These are phyloP conservation scores for Sinosuthora webbiana DNA, from an alignment of 2,113 vertebrate species.

Conservation along the genomic window DNA sequence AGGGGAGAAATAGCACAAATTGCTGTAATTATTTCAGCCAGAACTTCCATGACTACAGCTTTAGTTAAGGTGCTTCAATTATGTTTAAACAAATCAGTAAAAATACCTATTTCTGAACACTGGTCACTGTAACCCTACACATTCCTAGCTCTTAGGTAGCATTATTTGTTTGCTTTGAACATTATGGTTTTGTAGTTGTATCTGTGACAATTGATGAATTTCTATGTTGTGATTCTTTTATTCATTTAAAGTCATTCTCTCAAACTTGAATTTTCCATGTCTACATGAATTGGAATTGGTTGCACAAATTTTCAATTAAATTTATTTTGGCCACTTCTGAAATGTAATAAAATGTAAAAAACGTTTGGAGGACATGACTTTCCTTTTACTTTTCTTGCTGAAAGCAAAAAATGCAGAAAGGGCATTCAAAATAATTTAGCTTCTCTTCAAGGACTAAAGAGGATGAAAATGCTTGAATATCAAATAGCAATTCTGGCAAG, in stretches of 20 bases:
- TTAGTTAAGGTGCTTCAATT: background rate
- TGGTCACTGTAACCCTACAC: background rate
- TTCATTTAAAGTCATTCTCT: background rate
- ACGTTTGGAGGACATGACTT: background rate
- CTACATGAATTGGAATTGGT: background rate
- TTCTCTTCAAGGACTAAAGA: background rate
- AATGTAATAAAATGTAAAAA: background rate
- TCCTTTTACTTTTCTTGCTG: background rate
- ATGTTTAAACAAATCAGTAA: background rate
- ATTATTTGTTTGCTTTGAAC: background rate
- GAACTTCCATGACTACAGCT: background rate
- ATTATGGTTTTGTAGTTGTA: background rate
- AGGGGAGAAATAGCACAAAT: background rate
- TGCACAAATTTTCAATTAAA: background rate
- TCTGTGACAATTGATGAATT: background rate
- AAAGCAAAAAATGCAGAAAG: background rate
- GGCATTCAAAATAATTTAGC: background rate
- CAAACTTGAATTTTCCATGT: background rate
- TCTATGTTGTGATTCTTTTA: background rate
- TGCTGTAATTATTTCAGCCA: background rate
- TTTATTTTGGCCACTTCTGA: background rate
- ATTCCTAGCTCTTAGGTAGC: background rate
- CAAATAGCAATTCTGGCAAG: background rate
- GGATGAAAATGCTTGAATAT: background rate
- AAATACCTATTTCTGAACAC: background rate